These are phyloP conservation scores for Diadema setosum DNA, from an alignment of 35 echinoderm and acorn worm species.

Conservation along the genomic window DNA sequence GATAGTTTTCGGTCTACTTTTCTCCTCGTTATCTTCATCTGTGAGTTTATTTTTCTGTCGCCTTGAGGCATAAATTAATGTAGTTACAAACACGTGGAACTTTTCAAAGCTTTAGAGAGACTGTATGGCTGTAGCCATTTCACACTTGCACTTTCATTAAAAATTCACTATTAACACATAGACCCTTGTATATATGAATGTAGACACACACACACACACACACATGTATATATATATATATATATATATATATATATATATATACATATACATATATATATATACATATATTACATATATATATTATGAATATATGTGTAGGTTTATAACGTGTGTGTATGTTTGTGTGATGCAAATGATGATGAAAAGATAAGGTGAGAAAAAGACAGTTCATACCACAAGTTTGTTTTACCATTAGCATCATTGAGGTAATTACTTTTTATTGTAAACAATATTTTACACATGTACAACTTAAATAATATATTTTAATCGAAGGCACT, in stretches of 20 bases:
- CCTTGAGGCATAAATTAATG: neutral
- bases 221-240: neutral
- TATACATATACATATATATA: neutral
- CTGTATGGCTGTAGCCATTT: neutral
- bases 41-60: too few relatives aligned
- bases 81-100: neutral
- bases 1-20: too few relatives aligned
- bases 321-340: neutral
- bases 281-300: too few relatives aligned
- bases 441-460: slow-evolving; percentile 34
- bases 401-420: slow-evolving; percentile 12
- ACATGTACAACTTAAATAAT: slow-evolving; percentile 36
- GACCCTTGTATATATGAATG: neutral
- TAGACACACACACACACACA: neutral
- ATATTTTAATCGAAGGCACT: slow-evolving; percentile 26
- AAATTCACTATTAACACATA: neutral
- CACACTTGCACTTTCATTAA: neutral
- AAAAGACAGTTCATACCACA: neutral
- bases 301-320: neutral
- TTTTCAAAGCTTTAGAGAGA: neutral
- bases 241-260: neutral
- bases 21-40: too few relatives aligned
- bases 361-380: neutral
- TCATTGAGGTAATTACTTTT: slow-evolving; percentile 32
- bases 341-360: neutral